Conservation (phyloP, 35 echinoderm and acorn worm genomes). For the Heliocidaris tuberculata region DNA sequence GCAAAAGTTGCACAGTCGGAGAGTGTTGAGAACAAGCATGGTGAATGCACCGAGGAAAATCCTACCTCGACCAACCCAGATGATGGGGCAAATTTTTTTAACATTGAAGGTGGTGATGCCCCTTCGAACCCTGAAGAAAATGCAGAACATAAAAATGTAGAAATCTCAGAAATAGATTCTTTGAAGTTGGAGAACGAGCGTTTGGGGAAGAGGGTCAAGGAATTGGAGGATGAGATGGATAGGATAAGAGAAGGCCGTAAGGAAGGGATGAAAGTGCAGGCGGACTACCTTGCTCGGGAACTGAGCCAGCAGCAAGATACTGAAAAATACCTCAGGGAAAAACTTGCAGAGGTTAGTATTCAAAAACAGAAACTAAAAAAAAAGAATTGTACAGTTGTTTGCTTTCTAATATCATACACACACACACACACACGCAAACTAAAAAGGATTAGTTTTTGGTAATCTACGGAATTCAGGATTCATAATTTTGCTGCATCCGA, state of each 20-base stretch:
- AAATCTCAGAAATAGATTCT: constrained; percentile 51
- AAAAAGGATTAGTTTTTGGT: no score
- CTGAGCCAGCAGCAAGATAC: constrained; percentile 82
- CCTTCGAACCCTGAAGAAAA: constrained; percentile 31
- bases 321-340: constrained; percentile 86
- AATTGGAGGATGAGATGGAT: constrained; percentile 61
- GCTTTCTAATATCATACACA: no score
- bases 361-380: no score
- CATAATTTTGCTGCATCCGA: no score
- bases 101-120: constrained; percentile 14
- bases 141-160: constrained; percentile 56
- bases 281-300: constrained; percentile 86
- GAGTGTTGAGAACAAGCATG: constrained; percentile 21
- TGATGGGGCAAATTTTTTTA: not conserved
- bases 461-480: no score
- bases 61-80: not conserved
- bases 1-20: not conserved
- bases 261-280: constrained; percentile 80
- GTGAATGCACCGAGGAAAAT: not conserved
- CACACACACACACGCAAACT: no score
- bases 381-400: no score
- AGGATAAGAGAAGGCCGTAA: constrained; percentile 57
- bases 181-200: constrained; percentile 67
- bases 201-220: constrained; percentile 56
- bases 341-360: constrained; percentile 67